Percentiles rank a stretch among this genome's conserved stretches.
Conservation (phyloP, 2,113 vertebrate species). For the Hyperoodon ampullatus region DNA sequence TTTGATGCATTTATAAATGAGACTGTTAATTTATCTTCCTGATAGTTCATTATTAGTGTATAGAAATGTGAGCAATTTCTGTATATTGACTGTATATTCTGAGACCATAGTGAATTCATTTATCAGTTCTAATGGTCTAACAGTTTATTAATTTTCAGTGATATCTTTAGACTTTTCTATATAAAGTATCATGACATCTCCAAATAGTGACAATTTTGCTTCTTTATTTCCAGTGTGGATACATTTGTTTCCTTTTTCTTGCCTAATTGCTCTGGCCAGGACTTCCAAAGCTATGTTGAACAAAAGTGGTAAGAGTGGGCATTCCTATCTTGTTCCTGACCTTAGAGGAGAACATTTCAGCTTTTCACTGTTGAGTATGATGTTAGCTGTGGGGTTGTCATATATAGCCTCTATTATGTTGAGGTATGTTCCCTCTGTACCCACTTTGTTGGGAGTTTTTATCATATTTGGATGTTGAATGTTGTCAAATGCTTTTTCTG, state of each 20-base stretch:
- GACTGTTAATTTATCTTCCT: no score
- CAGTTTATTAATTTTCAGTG: no score
- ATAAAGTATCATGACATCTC: no score
- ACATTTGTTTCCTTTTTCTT: not conserved
- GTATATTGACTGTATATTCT: no score
- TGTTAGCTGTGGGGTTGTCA: not conserved
- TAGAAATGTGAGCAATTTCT: no score
- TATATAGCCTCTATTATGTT: not conserved
- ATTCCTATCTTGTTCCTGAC: not conserved
- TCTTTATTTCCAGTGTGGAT: not conserved
- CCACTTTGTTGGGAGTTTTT: not conserved
- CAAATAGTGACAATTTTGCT: no score
- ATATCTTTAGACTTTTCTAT: no score
- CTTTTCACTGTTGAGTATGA: not conserved
- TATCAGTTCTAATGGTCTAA: no score
- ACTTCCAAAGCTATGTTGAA: not conserved
- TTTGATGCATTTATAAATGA: no score
- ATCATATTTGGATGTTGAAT: not conserved
- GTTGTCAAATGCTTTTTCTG: not conserved
- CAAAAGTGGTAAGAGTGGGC: not conserved
- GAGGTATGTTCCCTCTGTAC: not conserved
- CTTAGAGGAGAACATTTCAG: not conserved
- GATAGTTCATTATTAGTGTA: no score
- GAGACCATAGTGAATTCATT: no score
- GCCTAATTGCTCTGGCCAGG: not conserved